A percentile compares a stretch with the other conserved stretches of the same genome.
These are phyloP conservation scores for Oryzias woworae DNA, from an alignment of 2,113 vertebrate genomes.

Conservation along the genomic window DNA sequence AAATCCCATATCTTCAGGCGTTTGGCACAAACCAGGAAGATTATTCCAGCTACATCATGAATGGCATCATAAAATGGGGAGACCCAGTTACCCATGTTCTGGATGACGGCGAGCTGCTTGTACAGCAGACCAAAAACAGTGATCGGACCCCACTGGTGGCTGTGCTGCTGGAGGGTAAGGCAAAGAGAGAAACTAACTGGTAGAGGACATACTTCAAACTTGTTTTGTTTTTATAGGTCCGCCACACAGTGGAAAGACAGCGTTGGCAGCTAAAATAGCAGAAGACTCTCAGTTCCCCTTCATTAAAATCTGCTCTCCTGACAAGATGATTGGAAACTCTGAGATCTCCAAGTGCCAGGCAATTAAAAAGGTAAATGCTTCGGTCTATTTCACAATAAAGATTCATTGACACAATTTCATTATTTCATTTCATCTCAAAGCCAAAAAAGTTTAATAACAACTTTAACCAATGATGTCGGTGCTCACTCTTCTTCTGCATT, in stretches of 20 bases:
- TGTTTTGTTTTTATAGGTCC: constrained; percentile 78
- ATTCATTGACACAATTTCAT: too few species aligned
- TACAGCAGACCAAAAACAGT: constrained; percentile 97
- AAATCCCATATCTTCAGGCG: constrained; percentile 72
- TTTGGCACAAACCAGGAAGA: constrained; percentile 99
- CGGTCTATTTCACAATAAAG: background rate
- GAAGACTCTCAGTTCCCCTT: constrained; percentile 97
- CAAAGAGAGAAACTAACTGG: too few species aligned
- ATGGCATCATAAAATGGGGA: constrained; percentile 98
- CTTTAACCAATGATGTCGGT: too few species aligned
- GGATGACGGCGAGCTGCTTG: constrained; percentile 95
- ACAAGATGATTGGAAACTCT: constrained; percentile 97
- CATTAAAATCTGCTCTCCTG: constrained; percentile 99
- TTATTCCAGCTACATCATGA: constrained; percentile 97
- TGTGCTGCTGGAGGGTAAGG: constrained; percentile 92
- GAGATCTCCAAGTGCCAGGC: constrained; percentile 98
- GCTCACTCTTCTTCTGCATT: too few species aligned
- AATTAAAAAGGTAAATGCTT: constrained; percentile 92
- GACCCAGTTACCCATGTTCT: constrained; percentile 91
- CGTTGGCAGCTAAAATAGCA: constrained; percentile 92
- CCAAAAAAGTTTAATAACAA: too few species aligned
- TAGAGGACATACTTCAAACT: background rate
- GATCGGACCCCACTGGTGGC: constrained; percentile 96
- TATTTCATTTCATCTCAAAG: too few species aligned
- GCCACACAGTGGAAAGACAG: constrained; percentile 95